Evolutionary conservation across 2,797 vertebrate species (phyloP), one percentile per base, ranked within the genome.

Genomic region (Periophthalmus magnuspinnatus): DNA sequence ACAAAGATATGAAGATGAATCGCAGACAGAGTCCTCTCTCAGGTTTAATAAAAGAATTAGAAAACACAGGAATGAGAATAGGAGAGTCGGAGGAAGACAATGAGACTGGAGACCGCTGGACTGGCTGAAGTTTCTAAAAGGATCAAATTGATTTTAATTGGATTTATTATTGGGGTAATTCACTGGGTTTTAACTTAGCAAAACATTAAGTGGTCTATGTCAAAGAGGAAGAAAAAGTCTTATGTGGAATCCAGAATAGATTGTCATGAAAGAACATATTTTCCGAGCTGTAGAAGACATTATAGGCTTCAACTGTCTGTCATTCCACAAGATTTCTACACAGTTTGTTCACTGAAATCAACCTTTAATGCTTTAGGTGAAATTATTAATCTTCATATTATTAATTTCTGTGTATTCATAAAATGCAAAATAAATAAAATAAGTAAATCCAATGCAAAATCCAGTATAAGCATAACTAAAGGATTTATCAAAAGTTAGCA

Each of bases 41-140:
- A 2, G 8, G 59, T 71, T 71, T 60, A 70, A 68, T 75, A 66
- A 73, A 78, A 63, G 38, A 67, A 24, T 45, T 62, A 33, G 38
- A 66, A 73, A 28, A 67, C 59, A 57, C 19, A n/a, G 60, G 34
- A 9, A 34, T 10, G 9, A 64, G 48, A 3, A 28, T 28, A 5
- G 67, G 28, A 62, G 48, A 69, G 36, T 69, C 58, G 28, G 58
- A 33, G 17, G 1, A 19, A 71, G 62, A 48, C 41, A 28, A 64
- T 48, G 41, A 5, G 62, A 3, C 62, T 64, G 62, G 62, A 64
- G 62, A 47, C 62, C 7, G 22, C 22, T 28, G 21, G 62, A 64
- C 62, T 47, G 62, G 41, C 21, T 48, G 3, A 17, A 64, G 32
- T 64, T 17, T 28, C 8, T 28, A 28, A 48, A 19, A 47, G 8